phyloP scores from a whole-genome alignment of 2,113 vertebrate species.

The Coryphaenoides rupestris region DNA sequence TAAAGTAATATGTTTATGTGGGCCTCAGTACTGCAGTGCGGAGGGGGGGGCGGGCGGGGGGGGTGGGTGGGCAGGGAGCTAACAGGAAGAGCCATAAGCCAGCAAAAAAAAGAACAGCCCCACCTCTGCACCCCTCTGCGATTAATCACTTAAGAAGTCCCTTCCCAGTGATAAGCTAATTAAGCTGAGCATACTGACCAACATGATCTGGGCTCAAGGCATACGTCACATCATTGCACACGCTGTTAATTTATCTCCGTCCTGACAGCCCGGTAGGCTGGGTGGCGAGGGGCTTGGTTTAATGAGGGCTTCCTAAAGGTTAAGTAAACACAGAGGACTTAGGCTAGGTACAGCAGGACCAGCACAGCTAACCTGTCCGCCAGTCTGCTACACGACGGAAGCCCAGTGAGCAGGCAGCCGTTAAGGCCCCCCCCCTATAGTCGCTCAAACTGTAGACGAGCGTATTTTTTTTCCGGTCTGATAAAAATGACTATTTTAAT shows the following conservation, averaged over 20 bases:
- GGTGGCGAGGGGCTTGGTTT: constrained; percentile 48
- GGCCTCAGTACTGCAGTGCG: too few species aligned
- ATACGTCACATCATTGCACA: constrained; percentile 71
- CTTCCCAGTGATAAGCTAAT: constrained; percentile 73
- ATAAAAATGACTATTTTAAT: background rate
- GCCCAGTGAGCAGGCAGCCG: too few species aligned
- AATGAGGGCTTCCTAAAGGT: constrained; percentile 79
- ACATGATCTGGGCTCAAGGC: constrained; percentile 69
- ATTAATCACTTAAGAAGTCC: constrained; percentile 70
- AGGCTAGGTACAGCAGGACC: constrained; percentile 8
- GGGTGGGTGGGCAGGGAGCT: background rate
- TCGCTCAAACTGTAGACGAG: too few species aligned
- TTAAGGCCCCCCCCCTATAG: too few species aligned
- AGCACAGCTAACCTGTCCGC: too few species aligned
- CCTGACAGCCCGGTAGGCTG: constrained; percentile 66
- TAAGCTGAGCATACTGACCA: constrained; percentile 67
- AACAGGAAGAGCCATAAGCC: background rate
- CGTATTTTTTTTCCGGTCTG: too few species aligned
- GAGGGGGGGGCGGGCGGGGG: too few species aligned
- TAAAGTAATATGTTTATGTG: too few species aligned
- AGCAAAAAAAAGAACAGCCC: constrained; percentile 18
- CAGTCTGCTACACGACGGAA: too few species aligned
- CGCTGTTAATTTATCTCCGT: constrained; percentile 71
- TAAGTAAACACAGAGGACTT: constrained; percentile 66
- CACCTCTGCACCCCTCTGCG: constrained; percentile 16